Evolutionary conservation across 1,140 invertebrate species (phyloP).

Genomic region (Cydia splendana): DNA sequence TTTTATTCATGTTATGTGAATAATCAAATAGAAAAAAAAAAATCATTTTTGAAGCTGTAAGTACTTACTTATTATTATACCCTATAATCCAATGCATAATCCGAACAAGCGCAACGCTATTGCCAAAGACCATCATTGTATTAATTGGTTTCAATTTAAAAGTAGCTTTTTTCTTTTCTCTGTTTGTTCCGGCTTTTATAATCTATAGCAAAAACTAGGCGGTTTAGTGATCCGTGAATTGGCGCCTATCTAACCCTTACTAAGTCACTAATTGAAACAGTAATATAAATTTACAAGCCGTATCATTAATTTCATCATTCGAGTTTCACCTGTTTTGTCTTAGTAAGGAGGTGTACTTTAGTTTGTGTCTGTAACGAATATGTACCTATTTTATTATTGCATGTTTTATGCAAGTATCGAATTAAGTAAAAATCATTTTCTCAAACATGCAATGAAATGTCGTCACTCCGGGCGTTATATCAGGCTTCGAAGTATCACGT

Average conservation of each 20-base stretch:
- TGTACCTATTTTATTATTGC: background rate
- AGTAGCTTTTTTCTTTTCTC: background rate
- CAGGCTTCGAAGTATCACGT: too few species aligned
- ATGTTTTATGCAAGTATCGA: background rate
- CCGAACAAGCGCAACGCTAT: background rate
- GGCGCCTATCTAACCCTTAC: background rate
- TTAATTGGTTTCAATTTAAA: background rate
- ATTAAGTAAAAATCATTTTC: background rate
- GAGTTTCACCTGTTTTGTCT: background rate
- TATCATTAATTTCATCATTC: background rate
- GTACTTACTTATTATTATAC: too few species aligned
- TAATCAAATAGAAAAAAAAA: too few species aligned
- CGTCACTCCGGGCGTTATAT: too few species aligned
- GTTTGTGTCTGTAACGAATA: background rate
- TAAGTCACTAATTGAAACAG: background rate
- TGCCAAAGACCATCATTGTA: background rate
- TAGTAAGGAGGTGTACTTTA: background rate
- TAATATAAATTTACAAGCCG: background rate
- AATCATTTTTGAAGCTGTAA: too few species aligned
- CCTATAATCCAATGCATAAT: background rate
- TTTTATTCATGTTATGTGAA: too few species aligned
- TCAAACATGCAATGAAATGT: too few species aligned
- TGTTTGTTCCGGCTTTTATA: background rate
- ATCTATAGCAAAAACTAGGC: background rate
- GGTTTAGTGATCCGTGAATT: constrained; percentile 4